phyloP scores from a whole-genome alignment of 2,888 invertebrate genomes.

The Agrotis segetum region DNA sequence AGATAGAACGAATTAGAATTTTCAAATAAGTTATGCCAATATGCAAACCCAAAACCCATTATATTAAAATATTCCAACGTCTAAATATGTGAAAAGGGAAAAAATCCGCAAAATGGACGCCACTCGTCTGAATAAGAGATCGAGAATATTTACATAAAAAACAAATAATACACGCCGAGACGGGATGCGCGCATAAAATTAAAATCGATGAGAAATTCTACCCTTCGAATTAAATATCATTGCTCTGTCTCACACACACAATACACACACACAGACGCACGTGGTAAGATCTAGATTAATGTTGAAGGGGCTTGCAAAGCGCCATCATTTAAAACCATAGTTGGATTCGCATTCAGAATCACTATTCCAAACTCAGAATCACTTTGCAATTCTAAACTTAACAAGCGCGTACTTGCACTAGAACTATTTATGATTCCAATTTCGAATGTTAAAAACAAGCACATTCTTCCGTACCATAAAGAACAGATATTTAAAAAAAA shows the following conservation, averaged over 20 bases:
- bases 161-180: conserved; percentile 88
- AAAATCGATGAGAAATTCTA: conserved; percentile 90
- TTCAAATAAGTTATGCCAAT: conserved; percentile 67
- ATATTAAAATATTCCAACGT: conserved; percentile 80
- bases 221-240: conserved; percentile 91
- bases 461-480: conserved; percentile 83
- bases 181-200: conserved; percentile 91
- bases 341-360: conserved; percentile 64
- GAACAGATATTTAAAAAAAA: conserved; percentile 83
- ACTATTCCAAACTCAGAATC: conserved; percentile 60
- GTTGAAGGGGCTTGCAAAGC: conserved; percentile 76
- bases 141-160: conserved; percentile 90
- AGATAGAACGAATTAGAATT: conserved; percentile 54
- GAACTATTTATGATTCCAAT: conserved; percentile 62
- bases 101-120: conserved; percentile 83
- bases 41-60: conserved; percentile 77
- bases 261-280: conserved; percentile 73
- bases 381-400: conserved; percentile 45
- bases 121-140: conserved; percentile 87
- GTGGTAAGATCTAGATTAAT: conserved; percentile 84
- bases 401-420: conserved; percentile 25
- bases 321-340: conserved; percentile 67
- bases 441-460: conserved; percentile 64
- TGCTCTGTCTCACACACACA: conserved; percentile 84
- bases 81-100: conserved; percentile 82